These are phyloP conservation scores for Netelia inedita DNA, from an alignment of 2,888 invertebrate species.

Conservation along the genomic window DNA sequence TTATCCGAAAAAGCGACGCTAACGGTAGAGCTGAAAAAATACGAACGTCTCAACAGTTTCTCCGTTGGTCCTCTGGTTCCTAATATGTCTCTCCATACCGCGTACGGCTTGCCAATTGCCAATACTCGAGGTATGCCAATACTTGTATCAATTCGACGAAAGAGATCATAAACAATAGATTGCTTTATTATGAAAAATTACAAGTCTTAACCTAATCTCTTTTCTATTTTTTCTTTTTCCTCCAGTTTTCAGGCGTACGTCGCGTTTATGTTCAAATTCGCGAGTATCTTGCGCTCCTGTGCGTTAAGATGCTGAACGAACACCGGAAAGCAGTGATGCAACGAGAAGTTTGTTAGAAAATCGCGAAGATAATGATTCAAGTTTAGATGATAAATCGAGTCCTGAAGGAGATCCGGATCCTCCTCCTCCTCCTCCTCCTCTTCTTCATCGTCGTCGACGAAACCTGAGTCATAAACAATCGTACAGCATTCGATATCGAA, in stretches of 20 bases:
- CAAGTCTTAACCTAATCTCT: conserved; percentile 53
- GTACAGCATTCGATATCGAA: neutral
- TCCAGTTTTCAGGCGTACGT: conserved; percentile 72
- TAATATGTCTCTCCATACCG: conserved; percentile 56
- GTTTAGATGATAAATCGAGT: conserved; percentile 88
- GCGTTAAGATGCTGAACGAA: conserved; percentile 88
- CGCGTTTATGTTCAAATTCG: conserved; percentile 78
- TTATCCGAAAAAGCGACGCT: conserved; percentile 35
- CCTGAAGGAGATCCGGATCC: conserved; percentile 87
- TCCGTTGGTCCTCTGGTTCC: conserved; percentile 61
- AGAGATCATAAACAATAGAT: conserved; percentile 69
- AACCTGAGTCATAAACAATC: conserved; percentile 49
- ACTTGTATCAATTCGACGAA: conserved; percentile 52
- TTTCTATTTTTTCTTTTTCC: conserved; percentile 12
- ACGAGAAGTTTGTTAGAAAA: conserved; percentile 88
- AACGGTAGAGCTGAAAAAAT: conserved; percentile 47
- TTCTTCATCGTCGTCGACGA: conserved; percentile 77
- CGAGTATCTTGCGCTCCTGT: conserved; percentile 86
- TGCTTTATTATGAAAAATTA: conserved; percentile 77
- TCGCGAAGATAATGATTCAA: conserved; percentile 88
- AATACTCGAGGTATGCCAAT: conserved; percentile 35
- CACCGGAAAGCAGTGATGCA: conserved; percentile 88
- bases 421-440: conserved; percentile 86
- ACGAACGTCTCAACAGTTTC: conserved; percentile 31
- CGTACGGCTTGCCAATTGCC: neutral